These are phyloP conservation scores for Teleopsis dalmanni DNA, from an alignment of 1,140 invertebrate species.

Conservation along the genomic window DNA sequence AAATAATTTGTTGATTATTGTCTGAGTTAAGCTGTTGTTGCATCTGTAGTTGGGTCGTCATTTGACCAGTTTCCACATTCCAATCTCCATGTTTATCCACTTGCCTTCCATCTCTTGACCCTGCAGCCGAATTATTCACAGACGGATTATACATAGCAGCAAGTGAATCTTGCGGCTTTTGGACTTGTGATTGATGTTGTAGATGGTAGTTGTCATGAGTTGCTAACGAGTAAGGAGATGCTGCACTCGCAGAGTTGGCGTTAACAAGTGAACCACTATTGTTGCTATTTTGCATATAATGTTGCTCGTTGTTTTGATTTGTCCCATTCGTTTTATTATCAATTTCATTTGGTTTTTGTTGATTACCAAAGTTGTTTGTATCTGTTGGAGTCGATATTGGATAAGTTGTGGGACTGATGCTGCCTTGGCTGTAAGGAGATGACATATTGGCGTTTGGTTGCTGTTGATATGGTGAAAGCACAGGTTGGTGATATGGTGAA, in stretches of 20 bases:
- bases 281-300: neutral
- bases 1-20: slow-evolving; percentile 14
- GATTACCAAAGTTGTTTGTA: neutral
- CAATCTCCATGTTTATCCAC: slow-evolving; percentile 3
- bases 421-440: slow-evolving; percentile 4
- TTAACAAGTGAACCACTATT: neutral
- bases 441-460: slow-evolving; percentile 12
- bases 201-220: neutral
- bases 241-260: neutral
- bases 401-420: slow-evolving; percentile 5
- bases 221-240: neutral
- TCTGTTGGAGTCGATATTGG: neutral
- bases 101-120: neutral
- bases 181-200: neutral
- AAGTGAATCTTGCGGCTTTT: neutral
- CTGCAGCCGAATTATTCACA: neutral
- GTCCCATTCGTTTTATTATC: neutral
- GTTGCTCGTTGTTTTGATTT: no score
- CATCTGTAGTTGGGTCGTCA: slow-evolving; percentile 10
- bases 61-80: neutral
- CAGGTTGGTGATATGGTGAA: slow-evolving; percentile 39
- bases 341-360: neutral
- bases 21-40: slow-evolving; percentile 12
- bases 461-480: slow-evolving; percentile 16
- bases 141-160: neutral